phyloP scores from a whole-genome alignment of 2,888 invertebrate genomes.

The Eurytoma adleriae region DNA sequence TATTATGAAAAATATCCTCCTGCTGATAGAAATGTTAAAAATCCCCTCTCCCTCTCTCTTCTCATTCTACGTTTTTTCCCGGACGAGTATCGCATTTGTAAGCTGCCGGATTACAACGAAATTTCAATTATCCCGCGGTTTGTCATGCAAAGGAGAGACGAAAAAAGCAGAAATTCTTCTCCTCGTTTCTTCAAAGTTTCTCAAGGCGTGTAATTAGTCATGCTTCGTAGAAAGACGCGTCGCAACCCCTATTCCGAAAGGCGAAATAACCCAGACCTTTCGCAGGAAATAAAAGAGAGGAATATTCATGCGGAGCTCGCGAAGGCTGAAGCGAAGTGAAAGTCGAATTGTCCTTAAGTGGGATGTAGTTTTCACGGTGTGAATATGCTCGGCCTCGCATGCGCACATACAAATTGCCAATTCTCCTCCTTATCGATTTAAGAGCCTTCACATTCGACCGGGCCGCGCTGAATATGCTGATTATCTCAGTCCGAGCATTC shows the following conservation, averaged over 20 bases:
- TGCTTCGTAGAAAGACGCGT: neutral
- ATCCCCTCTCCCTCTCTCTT: neutral
- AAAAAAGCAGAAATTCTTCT: neutral
- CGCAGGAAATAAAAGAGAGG: slow-evolving; percentile 1
- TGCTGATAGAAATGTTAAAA: slow-evolving; percentile 39
- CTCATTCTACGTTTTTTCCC: neutral
- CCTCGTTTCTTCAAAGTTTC: neutral
- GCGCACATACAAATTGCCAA: slow-evolving; percentile 47
- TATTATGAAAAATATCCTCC: slow-evolving; percentile 41
- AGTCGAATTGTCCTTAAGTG: slow-evolving; percentile 52
- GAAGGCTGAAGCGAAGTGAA: slow-evolving; percentile 42
- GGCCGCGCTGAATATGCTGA: slow-evolving; percentile 65
- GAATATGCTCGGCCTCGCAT: slow-evolving; percentile 34
- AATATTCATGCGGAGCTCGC: slow-evolving; percentile 5
- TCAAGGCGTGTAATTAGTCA: slow-evolving; percentile 14
- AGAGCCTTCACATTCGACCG: slow-evolving; percentile 61
- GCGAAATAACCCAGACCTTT: neutral
- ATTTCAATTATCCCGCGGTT: slow-evolving; percentile 30
- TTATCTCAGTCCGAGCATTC: slow-evolving; percentile 63
- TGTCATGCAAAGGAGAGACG: slow-evolving; percentile 1
- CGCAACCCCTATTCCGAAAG: neutral
- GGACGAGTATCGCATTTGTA: slow-evolving; percentile 11
- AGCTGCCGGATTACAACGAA: slow-evolving; percentile 27
- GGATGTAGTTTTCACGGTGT: slow-evolving; percentile 36
- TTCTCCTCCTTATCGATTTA: slow-evolving; percentile 58